Conservation (phyloP, 2,888 invertebrate species). For the Tuberolachnus salignus region DNA sequence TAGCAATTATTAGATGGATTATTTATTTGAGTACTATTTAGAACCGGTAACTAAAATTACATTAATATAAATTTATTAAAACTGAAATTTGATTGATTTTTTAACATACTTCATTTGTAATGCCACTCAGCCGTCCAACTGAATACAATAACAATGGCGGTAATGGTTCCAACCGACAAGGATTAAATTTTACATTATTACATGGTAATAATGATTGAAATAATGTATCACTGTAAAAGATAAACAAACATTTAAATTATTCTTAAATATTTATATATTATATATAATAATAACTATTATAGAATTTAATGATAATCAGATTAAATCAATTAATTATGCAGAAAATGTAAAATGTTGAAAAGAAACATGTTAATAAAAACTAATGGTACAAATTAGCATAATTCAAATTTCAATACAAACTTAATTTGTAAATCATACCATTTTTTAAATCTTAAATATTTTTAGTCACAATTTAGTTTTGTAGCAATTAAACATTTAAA, state of each 20-base stretch:
- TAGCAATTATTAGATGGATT: conserved; percentile 1
- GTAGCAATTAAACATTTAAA: no score
- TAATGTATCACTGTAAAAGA: conserved; percentile 29
- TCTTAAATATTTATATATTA: neutral
- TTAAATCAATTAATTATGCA: no score
- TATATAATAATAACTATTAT: no score
- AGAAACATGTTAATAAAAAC: no score
- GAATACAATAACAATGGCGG: conserved; percentile 45
- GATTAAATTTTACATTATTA: conserved; percentile 50
- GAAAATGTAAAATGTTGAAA: no score
- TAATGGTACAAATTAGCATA: no score
- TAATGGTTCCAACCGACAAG: conserved; percentile 30
- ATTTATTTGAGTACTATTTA: conserved; percentile 16
- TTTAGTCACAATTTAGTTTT: no score
- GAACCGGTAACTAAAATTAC: conserved; percentile 33
- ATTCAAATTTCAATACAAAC: no score
- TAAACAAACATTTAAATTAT: neutral
- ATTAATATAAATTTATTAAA: neutral
- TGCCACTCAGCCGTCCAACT: conserved; percentile 54
- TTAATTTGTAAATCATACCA: no score
- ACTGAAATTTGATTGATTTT: neutral
- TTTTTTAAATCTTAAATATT: no score
- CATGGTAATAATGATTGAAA: conserved; percentile 47
- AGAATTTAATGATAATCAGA: no score
- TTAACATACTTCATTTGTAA: conserved; percentile 54